phyloP scores from a whole-genome alignment of 2,888 invertebrate species.

The Thecophora atra region DNA sequence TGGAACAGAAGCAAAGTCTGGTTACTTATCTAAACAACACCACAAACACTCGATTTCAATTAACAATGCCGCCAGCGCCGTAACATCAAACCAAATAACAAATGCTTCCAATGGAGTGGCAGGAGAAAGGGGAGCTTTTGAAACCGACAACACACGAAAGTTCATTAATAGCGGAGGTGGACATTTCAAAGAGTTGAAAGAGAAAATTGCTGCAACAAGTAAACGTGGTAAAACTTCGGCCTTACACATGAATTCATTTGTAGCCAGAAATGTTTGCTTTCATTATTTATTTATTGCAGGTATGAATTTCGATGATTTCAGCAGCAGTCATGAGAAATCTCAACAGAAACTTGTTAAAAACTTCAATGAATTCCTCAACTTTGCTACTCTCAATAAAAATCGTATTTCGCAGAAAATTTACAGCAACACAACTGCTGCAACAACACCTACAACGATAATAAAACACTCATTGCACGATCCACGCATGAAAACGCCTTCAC shows the following conservation, averaged over 20 bases:
- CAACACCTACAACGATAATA: constrained; percentile 24
- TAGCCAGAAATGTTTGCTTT: too few species aligned
- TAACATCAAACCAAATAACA: constrained; percentile 60
- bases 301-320: constrained; percentile 50
- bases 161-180: constrained; percentile 63
- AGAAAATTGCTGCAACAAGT: constrained; percentile 67
- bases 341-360: constrained; percentile 75
- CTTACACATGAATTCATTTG: too few species aligned
- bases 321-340: constrained; percentile 51
- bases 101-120: constrained; percentile 53
- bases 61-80: constrained; percentile 59
- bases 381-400: constrained; percentile 75
- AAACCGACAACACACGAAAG: constrained; percentile 46
- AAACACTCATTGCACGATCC: constrained; percentile 33
- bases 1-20: constrained; percentile 8
- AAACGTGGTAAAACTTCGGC: constrained; percentile 66
- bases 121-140: constrained; percentile 54
- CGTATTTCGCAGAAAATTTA: constrained; percentile 66
- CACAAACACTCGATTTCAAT: constrained; percentile 58
- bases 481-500: constrained; percentile 46
- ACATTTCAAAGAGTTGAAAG: constrained; percentile 70
- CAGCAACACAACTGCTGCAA: constrained; percentile 33
- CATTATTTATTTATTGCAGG: constrained; percentile 37
- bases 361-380: constrained; percentile 84
- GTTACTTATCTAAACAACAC: constrained; percentile 48